phyloP scores from a whole-genome alignment of 1,140 invertebrate species.

The Campoletis sonorensis region DNA sequence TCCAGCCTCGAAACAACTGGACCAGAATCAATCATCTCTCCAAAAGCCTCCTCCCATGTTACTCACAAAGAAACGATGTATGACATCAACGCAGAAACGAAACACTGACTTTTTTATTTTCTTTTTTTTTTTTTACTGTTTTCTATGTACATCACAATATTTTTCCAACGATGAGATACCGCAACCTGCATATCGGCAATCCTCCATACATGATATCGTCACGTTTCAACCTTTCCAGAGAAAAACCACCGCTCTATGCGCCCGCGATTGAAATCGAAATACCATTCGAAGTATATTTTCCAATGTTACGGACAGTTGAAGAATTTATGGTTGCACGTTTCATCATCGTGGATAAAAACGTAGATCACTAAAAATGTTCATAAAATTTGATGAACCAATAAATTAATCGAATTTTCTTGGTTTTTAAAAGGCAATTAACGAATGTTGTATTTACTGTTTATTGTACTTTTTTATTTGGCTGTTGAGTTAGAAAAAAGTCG shows the following conservation, averaged over 20 bases:
- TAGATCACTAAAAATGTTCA: no score
- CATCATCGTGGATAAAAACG: background rate
- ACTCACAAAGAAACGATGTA: background rate
- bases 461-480: no score
- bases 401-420: no score
- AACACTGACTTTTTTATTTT: background rate
- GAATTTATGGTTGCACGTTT: no score
- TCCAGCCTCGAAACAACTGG: no score
- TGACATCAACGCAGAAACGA: slow-evolving; percentile 25
- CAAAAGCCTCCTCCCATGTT: background rate
- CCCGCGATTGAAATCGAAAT: slow-evolving; percentile 24
- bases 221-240: background rate
- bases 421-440: no score
- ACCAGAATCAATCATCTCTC: no score
- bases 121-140: background rate
- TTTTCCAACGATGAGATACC: slow-evolving; percentile 19
- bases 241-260: background rate
- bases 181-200: slow-evolving; percentile 22
- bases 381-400: no score
- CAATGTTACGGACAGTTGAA: no score
- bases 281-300: slow-evolving; percentile 1
- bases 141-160: slow-evolving; percentile 5
- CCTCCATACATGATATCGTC: slow-evolving; percentile 16
- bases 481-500: no score
- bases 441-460: no score